These are phyloP conservation scores for Aegithalos caudatus DNA, from an alignment of 2,113 vertebrate genomes.

Conservation along the genomic window DNA sequence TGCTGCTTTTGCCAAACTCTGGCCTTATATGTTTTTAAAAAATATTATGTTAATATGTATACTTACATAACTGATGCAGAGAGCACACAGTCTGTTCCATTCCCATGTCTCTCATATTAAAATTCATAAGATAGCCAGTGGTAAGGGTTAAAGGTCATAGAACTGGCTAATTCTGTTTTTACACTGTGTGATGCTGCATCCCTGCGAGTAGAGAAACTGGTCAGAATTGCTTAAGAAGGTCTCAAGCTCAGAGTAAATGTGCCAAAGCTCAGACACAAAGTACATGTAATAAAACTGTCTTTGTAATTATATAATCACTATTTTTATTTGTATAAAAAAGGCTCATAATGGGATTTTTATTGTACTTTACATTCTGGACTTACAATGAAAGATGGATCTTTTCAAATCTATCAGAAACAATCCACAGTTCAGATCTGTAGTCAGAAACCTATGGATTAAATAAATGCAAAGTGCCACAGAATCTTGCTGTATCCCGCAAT, in stretches of 20 bases:
- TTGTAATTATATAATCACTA: background rate
- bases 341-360: background rate
- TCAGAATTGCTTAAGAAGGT: background rate
- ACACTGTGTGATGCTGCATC: background rate
- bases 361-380: background rate
- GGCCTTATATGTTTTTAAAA: background rate
- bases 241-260: background rate
- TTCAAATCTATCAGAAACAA: background rate
- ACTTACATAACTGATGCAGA: background rate
- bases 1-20: background rate
- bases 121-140: background rate
- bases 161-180: background rate
- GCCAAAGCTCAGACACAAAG: background rate
- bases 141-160: background rate
- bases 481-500: background rate
- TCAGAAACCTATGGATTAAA: background rate
- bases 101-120: background rate
- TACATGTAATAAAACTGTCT: background rate
- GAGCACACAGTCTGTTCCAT: background rate
- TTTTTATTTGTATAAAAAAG: background rate
- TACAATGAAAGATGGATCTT: background rate
- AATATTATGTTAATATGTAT: background rate
- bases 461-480: background rate
- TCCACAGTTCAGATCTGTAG: background rate
- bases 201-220: background rate